Evolutionary conservation across 2,113 vertebrate species (phyloP).

Genomic region (human (Homo sapiens)): DNA sequence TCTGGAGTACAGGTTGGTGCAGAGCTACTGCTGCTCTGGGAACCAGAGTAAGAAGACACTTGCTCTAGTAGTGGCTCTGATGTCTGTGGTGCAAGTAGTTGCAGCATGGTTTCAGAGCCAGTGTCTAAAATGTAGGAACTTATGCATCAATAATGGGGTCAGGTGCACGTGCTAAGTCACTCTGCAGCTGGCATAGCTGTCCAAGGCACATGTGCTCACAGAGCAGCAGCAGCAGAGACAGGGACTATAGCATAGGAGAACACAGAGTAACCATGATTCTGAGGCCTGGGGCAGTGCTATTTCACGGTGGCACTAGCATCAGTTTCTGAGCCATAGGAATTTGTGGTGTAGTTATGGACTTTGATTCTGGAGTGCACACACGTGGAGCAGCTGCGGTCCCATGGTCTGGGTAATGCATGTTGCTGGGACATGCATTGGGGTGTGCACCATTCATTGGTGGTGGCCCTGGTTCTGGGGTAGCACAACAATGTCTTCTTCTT

Average conservation of each 20-base stretch:
- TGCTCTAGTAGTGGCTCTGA: background rate
- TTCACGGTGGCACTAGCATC: background rate
- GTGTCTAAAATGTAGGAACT: background rate
- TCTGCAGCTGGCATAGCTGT: too few species aligned
- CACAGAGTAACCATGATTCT: background rate
- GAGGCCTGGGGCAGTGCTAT: background rate
- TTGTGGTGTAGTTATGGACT: background rate
- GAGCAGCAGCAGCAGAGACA: background rate
- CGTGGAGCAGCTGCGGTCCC: background rate
- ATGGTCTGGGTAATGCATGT: background rate
- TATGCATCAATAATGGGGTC: background rate
- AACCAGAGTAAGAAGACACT: background rate
- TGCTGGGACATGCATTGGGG: too few species aligned
- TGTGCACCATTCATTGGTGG: too few species aligned
- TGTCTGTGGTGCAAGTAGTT: background rate
- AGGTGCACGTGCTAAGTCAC: background rate
- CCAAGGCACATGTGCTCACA: background rate
- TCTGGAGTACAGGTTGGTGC: background rate
- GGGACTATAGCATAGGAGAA: background rate
- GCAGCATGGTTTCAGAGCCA: background rate
- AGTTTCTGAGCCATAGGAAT: background rate
- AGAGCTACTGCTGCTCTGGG: background rate
- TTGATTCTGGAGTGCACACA: background rate
- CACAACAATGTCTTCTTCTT: background rate
- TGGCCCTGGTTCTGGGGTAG: background rate